Percentiles rank a stretch among this genome's conserved stretches.
Conservation (phyloP, 2,888 invertebrate genomes). For the Oscheius onirici region DNA sequence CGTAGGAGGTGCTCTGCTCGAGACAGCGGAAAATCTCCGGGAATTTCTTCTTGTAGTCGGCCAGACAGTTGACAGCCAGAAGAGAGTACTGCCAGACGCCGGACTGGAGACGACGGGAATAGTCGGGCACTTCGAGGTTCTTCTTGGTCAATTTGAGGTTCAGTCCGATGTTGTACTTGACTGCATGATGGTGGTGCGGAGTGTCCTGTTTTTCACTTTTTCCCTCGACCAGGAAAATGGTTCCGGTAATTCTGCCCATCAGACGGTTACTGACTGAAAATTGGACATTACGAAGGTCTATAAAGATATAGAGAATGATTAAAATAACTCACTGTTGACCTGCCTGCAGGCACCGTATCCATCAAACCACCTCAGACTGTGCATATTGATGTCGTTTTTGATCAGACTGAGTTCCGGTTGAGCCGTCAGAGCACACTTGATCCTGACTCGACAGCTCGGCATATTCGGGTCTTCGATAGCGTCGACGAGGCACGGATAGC, state of each 20-base stretch:
- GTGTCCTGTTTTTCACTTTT: constrained; percentile 48
- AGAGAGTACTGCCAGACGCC: constrained; percentile 57
- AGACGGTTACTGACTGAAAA: constrained; percentile 76
- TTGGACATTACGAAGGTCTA: too few species aligned
- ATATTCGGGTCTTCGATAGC: constrained; percentile 23
- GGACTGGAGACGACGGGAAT: constrained; percentile 78
- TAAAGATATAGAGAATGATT: too few species aligned
- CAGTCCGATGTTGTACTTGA: constrained; percentile 80
- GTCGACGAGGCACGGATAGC: constrained; percentile 44
- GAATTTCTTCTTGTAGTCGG: constrained; percentile 80
- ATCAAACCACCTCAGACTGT: constrained; percentile 44
- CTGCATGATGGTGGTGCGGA: too few species aligned
- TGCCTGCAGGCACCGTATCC: constrained; percentile 74
- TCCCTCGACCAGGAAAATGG: constrained; percentile 78
- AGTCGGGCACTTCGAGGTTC: constrained; percentile 83
- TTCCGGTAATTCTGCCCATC: constrained; percentile 87
- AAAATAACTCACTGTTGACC: constrained; percentile 73
- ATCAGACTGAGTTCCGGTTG: constrained; percentile 69
- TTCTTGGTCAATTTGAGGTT: constrained; percentile 88
- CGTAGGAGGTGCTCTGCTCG: constrained; percentile 72
- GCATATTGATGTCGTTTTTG: constrained; percentile 29
- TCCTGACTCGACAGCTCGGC: constrained; percentile 34
- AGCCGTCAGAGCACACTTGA: constrained; percentile 58
- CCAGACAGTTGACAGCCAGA: constrained; percentile 75
- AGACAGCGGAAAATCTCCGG: constrained; percentile 82